Evolutionary conservation across 2,888 invertebrate species (phyloP).

Genomic region (Cephalotes varians): DNA sequence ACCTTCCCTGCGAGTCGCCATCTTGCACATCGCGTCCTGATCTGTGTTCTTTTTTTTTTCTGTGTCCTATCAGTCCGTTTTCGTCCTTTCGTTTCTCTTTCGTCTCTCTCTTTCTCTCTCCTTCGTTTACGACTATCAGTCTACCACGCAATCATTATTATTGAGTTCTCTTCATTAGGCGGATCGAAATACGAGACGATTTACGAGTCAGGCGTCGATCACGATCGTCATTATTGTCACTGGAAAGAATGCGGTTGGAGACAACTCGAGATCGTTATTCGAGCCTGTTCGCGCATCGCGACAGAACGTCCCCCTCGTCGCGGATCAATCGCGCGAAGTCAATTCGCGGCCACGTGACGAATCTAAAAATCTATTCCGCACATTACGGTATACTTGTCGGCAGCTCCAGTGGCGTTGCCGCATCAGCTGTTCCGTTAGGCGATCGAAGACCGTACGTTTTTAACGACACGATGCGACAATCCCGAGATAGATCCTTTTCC

Average conservation of each 20-base stretch:
- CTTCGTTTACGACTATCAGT: not conserved
- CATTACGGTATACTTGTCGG: not conserved
- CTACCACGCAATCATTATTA: not conserved
- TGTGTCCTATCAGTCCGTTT: not conserved
- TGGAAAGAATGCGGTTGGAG: not conserved
- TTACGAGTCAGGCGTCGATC: not conserved
- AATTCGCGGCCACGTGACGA: not conserved
- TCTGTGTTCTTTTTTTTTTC: not conserved
- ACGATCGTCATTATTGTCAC: not conserved
- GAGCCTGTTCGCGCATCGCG: not conserved
- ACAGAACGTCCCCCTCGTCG: not conserved
- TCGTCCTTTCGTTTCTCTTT: too few species aligned
- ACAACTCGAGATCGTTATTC: not conserved
- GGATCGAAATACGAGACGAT: constrained; percentile 19
- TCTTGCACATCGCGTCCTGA: constrained; percentile 70
- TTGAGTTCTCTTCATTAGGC: not conserved
- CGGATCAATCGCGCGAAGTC: not conserved
- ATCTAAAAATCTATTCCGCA: not conserved
- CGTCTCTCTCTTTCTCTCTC: not conserved
- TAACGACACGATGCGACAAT: not conserved
- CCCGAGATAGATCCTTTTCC: not conserved
- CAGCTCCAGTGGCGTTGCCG: not conserved
- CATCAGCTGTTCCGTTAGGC: constrained; percentile 52
- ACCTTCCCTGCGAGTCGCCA: constrained; percentile 71
- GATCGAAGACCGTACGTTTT: not conserved